Evolutionary conservation across 1,140 invertebrate species (phyloP), one percentile per base, ranked within the genome.

Genomic region (Dendrolimus kikuchii): DNA sequence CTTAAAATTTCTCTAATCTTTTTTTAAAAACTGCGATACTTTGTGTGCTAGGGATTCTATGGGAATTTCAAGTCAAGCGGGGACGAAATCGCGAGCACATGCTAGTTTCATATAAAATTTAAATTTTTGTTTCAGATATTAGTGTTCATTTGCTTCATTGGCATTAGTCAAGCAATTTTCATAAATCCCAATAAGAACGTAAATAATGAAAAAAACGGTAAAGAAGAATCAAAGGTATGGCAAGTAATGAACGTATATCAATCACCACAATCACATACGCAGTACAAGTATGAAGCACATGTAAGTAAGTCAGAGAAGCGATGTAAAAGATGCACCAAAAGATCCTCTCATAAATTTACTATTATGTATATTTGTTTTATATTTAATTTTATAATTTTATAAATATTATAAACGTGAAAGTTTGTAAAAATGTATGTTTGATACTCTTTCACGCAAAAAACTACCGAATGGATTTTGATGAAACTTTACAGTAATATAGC

Each of bases 171-270:
- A 40, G 68, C 76, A 48, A 63, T 81, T n/a, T 57, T 79, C 5
- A 64, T 83, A 39, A 65, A 78, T 40, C 53, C 58, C 38, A 7
- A 66, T 9, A 40, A 54, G 7, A 46, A 39, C 10, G 9, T 38
- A 38, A 40, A 38, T 2, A 46, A 5, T 7, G n/a, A 45, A 5
- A 10, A 38, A 5, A 6, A 38, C 5, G n/a, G 9, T 46, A 10
- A 40, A 10, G 43, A 46, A 7, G 44, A 65, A 49, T 41, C 40
- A 6, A 38, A 45, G 7, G 60, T 56, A 5, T 84, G 76, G 72
- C 75, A 79, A 49, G 65, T 57, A 10, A 54, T 77, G 4, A 80
- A 71, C 54, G 63, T 64, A 23, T 80, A 66, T 56, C 72, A 84
- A 54, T 70, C 77, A 38, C 64, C 23, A 23, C 23, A 23, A 38